Conservation (phyloP, 2,797 vertebrate genomes). For the Amblyraja radiata region DNA sequence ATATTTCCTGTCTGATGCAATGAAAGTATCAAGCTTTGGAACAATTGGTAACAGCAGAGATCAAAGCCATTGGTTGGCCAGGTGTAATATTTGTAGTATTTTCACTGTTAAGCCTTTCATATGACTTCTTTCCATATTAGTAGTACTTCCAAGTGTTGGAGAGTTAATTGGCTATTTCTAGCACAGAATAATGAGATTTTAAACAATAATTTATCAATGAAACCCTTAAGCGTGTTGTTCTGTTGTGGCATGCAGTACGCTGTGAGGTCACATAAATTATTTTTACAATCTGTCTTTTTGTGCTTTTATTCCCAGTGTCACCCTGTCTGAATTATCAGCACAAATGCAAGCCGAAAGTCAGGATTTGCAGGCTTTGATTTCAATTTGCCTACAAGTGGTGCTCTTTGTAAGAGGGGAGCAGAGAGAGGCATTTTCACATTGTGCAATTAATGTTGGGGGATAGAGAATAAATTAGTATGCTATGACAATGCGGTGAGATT, state of each 20-base stretch:
- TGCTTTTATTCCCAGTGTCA: neutral
- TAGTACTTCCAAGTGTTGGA: neutral
- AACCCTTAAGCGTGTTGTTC: neutral
- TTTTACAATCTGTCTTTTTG: neutral
- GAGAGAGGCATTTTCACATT: neutral
- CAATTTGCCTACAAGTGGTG: neutral
- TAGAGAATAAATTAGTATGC: neutral
- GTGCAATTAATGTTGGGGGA: neutral
- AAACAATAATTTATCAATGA: neutral
- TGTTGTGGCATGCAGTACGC: neutral
- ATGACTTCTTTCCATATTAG: neutral
- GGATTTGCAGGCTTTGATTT: neutral
- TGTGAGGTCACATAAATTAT: neutral
- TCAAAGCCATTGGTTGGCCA: neutral
- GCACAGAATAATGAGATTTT: neutral
- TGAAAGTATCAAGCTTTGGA: slow-evolving; percentile 1
- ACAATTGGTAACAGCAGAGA: neutral
- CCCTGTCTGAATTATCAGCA: neutral
- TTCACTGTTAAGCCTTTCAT: neutral
- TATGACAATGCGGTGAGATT: neutral
- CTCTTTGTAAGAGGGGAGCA: neutral
- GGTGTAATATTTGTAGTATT: neutral
- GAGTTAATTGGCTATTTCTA: neutral
- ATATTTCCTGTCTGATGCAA: slow-evolving; percentile 31
- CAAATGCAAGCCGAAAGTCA: neutral